phyloP scores from a whole-genome alignment of 2,888 invertebrate genomes.

The Spodoptera picta region DNA sequence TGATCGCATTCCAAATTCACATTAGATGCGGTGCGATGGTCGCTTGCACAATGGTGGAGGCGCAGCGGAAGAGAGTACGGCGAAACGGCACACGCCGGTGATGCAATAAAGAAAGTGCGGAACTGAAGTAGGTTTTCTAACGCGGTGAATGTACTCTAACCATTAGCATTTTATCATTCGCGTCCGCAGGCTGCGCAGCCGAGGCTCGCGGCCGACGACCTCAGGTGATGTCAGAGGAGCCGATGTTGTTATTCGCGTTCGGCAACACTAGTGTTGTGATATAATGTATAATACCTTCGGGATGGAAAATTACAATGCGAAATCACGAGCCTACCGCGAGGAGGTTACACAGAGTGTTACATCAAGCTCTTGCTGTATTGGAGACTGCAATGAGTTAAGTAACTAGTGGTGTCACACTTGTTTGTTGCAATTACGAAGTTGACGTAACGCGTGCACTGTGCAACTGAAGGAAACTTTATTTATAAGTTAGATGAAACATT shows the following conservation, averaged over 20 bases:
- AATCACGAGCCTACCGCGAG: slow-evolving; percentile 66
- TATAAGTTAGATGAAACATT: slow-evolving; percentile 31
- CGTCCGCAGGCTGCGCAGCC: slow-evolving; percentile 69
- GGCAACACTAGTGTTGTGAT: slow-evolving; percentile 60
- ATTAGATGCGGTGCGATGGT: slow-evolving; percentile 63
- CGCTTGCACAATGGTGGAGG: slow-evolving; percentile 76
- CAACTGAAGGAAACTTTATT: slow-evolving; percentile 61
- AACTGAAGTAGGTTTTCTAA: slow-evolving; percentile 87
- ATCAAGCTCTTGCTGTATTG: slow-evolving; percentile 74
- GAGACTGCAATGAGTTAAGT: slow-evolving; percentile 80
- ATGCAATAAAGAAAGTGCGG: slow-evolving; percentile 88
- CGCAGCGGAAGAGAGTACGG: slow-evolving; percentile 84
- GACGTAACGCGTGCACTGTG: slow-evolving; percentile 72
- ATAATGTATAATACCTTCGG: slow-evolving; percentile 67
- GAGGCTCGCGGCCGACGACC: slow-evolving; percentile 80
- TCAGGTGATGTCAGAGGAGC: slow-evolving; percentile 76
- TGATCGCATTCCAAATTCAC: slow-evolving; percentile 71
- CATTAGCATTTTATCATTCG: slow-evolving; percentile 84
- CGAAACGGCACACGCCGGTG: slow-evolving; percentile 82
- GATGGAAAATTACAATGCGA: slow-evolving; percentile 72
- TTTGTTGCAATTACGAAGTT: slow-evolving; percentile 78
- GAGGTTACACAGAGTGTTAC: slow-evolving; percentile 71
- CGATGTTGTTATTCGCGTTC: slow-evolving; percentile 66
- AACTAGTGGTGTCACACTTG: slow-evolving; percentile 84
- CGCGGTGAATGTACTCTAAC: slow-evolving; percentile 86